phyloP scores from a whole-genome alignment of 2,797 vertebrate genomes.

The Takifugu rubripes region DNA sequence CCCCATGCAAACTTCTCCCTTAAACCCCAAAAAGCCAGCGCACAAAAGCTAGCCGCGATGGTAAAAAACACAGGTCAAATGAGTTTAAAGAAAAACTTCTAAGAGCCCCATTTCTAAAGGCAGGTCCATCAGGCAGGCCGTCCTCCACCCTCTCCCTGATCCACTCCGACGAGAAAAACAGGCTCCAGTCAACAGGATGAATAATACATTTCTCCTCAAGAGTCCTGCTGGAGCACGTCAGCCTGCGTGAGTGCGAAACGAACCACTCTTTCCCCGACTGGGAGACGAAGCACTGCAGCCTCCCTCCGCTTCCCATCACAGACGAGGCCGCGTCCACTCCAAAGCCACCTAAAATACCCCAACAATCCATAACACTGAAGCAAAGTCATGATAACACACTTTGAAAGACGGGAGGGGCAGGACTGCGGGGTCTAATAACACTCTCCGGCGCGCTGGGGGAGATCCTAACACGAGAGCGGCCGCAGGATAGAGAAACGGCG shows the following conservation, averaged over 20 bases:
- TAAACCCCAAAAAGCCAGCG: background rate
- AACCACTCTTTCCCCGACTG: conserved; percentile 56
- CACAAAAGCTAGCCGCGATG: background rate
- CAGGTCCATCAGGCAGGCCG: conserved; percentile 23
- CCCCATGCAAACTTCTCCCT: background rate
- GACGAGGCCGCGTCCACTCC: background rate
- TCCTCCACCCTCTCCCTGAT: conserved; percentile 53
- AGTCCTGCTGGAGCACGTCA: conserved; percentile 63
- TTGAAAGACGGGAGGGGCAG: no score
- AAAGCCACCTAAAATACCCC: background rate
- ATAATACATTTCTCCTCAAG: conserved; percentile 74
- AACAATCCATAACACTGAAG: background rate
- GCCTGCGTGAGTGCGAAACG: conserved; percentile 57
- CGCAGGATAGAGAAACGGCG: conserved; percentile 21
- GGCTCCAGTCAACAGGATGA: conserved; percentile 73
- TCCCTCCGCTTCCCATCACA: background rate
- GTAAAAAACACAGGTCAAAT: no score
- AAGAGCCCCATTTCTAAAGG: conserved; percentile 4
- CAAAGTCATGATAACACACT: no score
- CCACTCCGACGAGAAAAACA: conserved; percentile 59
- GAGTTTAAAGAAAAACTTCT: background rate
- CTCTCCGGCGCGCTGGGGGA: background rate
- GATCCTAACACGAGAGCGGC: conserved; percentile 12
- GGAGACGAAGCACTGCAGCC: conserved; percentile 58
- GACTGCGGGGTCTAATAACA: background rate